phyloP scores from a whole-genome alignment of 2,113 vertebrate species.

The Stegostoma tigrinum region DNA sequence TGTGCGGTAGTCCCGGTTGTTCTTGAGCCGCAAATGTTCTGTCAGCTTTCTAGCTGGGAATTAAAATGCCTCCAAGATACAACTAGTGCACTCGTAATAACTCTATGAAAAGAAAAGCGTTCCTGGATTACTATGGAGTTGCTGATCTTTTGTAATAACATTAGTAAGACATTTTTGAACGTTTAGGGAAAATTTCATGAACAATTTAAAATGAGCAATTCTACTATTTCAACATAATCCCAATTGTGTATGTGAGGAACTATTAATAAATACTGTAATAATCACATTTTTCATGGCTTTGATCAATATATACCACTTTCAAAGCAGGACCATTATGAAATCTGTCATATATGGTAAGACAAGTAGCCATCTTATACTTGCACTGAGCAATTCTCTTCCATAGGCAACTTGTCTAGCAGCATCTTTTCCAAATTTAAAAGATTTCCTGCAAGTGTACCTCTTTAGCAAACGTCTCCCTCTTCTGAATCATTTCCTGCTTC shows the following conservation, averaged over 20 bases:
- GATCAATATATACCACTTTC: background rate
- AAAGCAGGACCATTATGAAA: background rate
- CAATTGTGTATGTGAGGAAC: background rate
- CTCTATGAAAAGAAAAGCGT: background rate
- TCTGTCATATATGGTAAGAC: background rate
- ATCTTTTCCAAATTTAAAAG: background rate
- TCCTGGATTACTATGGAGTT: background rate
- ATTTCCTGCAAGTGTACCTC: background rate
- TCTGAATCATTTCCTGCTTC: background rate
- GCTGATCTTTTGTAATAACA: background rate
- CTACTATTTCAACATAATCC: background rate
- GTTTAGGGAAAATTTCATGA: background rate
- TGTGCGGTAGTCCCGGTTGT: background rate
- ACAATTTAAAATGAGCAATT: background rate
- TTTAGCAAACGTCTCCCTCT: background rate
- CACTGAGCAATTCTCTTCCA: background rate
- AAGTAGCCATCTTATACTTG: background rate
- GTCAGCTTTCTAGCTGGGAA: background rate
- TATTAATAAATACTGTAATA: background rate
- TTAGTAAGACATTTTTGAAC: background rate
- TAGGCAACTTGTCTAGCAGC: background rate
- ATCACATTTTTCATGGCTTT: background rate
- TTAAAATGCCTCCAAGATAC: background rate
- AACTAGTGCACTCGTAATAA: background rate
- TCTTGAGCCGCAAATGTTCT: background rate